phyloP scores from a whole-genome alignment of 2,113 vertebrate species.

The Hyla sarda region DNA sequence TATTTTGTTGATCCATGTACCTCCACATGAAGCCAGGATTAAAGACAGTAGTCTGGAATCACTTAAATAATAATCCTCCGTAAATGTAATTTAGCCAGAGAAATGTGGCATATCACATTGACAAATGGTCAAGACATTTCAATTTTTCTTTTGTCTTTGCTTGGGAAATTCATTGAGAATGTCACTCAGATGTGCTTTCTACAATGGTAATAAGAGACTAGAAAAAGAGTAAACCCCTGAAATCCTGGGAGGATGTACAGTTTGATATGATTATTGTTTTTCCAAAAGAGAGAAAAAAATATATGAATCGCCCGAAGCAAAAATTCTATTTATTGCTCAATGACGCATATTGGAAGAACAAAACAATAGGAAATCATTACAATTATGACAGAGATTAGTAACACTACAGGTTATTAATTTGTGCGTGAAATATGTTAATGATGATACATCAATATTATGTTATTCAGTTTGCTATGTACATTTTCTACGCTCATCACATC shows the following conservation, averaged over 20 bases:
- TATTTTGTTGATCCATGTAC: neutral
- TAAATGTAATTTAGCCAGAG: conserved; percentile 1
- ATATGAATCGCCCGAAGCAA: conserved; percentile 3
- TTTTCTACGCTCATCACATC: neutral
- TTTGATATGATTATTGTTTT: neutral
- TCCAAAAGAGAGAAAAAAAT: neutral
- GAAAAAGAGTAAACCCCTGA: neutral
- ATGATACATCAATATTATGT: neutral
- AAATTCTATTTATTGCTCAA: conserved; percentile 14
- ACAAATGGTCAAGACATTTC: neutral
- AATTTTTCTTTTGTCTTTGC: neutral
- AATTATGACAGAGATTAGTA: neutral
- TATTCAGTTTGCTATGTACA: neutral
- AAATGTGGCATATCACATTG: neutral
- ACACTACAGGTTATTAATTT: neutral
- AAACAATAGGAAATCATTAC: neutral
- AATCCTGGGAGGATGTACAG: neutral
- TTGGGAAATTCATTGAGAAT: neutral
- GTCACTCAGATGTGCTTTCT: neutral
- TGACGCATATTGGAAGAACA: neutral
- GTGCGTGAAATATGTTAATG: neutral
- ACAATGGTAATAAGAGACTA: neutral
- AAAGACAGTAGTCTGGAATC: neutral
- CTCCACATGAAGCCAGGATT: neutral
- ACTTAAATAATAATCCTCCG: neutral